These are phyloP conservation scores for Scaptomyza flava DNA, from an alignment of 2,888 invertebrate species.

Conservation along the genomic window DNA sequence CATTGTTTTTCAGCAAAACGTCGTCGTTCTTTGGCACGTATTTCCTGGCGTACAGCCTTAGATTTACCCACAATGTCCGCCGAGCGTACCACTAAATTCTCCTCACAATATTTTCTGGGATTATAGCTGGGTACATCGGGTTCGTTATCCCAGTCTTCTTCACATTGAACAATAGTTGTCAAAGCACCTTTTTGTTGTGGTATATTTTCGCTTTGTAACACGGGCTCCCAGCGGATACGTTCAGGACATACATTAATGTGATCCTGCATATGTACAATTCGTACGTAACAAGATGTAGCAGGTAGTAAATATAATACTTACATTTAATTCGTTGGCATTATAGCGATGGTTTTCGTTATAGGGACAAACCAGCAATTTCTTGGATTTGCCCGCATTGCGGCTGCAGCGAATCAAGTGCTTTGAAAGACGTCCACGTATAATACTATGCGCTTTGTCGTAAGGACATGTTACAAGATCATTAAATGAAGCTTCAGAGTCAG, in stretches of 20 bases:
- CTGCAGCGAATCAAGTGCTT: constrained; percentile 39
- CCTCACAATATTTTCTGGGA: constrained; percentile 33
- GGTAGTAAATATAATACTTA: constrained; percentile 13
- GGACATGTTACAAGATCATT: constrained; percentile 41
- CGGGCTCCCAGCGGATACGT: neutral
- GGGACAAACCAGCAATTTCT: constrained; percentile 17
- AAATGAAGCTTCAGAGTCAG: constrained; percentile 9
- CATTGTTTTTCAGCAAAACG: constrained; percentile 19
- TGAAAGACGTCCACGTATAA: constrained; percentile 32
- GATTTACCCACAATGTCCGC: constrained; percentile 10
- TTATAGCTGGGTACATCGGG: constrained; percentile 39
- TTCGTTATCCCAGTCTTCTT: constrained; percentile 46
- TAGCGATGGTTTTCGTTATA: constrained; percentile 37
- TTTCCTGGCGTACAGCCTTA: constrained; percentile 7
- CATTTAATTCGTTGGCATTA: constrained; percentile 5
- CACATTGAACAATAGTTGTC: constrained; percentile 7
- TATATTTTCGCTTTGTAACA: neutral
- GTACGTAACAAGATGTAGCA: neutral
- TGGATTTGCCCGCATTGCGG: neutral
- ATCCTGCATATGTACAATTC: constrained; percentile 10
- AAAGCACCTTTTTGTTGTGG: neutral
- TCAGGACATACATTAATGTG: constrained; percentile 34
- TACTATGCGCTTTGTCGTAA: constrained; percentile 24
- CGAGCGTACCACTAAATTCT: constrained; percentile 32
- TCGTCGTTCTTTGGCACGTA: constrained; percentile 28